Conservation (phyloP, 2,797 vertebrate genomes). For the Scolopax rusticola region DNA sequence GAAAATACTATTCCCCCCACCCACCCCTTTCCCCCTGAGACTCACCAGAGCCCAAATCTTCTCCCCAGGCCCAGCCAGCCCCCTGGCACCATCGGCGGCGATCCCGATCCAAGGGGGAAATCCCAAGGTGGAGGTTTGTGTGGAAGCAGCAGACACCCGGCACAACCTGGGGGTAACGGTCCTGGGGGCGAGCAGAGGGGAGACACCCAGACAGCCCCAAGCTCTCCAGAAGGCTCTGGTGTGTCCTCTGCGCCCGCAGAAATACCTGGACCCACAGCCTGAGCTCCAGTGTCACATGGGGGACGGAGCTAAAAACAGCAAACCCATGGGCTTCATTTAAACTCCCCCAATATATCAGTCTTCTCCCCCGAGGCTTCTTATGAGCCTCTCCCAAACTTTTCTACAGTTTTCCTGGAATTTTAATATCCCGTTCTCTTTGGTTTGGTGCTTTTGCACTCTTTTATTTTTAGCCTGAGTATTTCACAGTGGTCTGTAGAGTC, state of each 20-base stretch:
- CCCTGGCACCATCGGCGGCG: rapidly evolving
- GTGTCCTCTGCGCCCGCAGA: neutral
- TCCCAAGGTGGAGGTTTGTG: neutral
- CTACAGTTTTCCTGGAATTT: conserved; percentile 18
- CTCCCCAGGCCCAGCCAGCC: neutral
- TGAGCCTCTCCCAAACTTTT: neutral
- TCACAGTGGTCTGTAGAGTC: conserved; percentile 73
- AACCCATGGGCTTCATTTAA: neutral
- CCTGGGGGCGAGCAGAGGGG: neutral
- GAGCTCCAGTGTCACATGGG: neutral
- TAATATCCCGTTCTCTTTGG: neutral
- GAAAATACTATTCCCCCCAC: neutral
- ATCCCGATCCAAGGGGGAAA: neutral
- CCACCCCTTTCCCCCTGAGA: neutral
- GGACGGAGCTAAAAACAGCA: conserved; percentile 12
- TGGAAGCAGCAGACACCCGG: neutral
- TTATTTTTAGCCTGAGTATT: conserved; percentile 75
- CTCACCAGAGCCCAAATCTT: conserved; percentile 40
- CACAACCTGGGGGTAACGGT: neutral
- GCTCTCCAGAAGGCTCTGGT: neutral
- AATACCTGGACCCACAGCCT: neutral
- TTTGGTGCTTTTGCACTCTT: neutral
- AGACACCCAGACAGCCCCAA: neutral
- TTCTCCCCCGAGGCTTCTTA: neutral
- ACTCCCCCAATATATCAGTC: neutral